Evolutionary conservation across 2,113 vertebrate genomes (phyloP).

Genomic region (Myxocyprinus asiaticus): DNA sequence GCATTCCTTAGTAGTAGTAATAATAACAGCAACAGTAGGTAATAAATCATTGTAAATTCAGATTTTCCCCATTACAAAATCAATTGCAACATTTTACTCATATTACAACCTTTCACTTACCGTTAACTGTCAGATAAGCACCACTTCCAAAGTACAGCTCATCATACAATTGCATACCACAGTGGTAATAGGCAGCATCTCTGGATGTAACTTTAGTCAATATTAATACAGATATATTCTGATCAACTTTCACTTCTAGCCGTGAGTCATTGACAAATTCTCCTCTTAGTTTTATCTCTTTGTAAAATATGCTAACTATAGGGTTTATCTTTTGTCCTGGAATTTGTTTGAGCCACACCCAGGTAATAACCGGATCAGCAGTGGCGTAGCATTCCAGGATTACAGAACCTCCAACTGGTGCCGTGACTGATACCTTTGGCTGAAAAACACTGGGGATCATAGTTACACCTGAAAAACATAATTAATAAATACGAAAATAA

Average conservation of each 20-base stretch:
- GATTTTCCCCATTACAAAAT: too few relatives aligned
- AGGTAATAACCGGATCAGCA: constrained; percentile 2
- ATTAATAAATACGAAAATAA: too few relatives aligned
- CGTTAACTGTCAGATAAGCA: neutral
- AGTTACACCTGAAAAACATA: constrained; percentile 4
- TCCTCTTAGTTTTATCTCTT: constrained; percentile 18
- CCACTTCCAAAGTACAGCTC: neutral
- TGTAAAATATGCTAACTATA: constrained; percentile 20
- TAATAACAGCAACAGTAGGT: neutral
- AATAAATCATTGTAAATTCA: neutral
- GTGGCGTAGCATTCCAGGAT: constrained; percentile 34
- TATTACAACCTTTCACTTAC: neutral
- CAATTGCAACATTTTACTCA: neutral
- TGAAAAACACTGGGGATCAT: constrained; percentile 9
- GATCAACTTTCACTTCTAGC: neutral
- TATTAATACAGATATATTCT: neutral
- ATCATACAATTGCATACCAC: constrained; percentile 5
- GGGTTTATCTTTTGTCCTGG: constrained; percentile 4
- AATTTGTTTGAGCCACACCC: constrained; percentile 40
- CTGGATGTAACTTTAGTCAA: neutral
- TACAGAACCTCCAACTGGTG: constrained; percentile 6
- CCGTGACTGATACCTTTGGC: neutral
- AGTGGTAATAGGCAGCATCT: constrained; percentile 6
- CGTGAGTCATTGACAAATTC: neutral
- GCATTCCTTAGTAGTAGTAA: neutral